Base-by-base conservation (phyloP, 2,888 invertebrate genomes). In the Drosophila testacea region DNA sequence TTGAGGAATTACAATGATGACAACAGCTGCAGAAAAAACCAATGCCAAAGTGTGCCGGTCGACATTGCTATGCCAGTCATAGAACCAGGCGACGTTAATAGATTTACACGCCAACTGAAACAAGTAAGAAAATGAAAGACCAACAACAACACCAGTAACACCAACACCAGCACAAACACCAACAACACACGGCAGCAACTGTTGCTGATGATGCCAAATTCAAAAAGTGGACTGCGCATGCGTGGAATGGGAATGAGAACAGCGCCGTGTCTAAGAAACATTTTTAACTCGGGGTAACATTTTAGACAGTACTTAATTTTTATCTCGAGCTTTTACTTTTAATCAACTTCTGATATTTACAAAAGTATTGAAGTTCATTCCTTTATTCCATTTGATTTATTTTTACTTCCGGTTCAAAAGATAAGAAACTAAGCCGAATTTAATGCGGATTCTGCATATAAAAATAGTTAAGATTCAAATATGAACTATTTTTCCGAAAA, bases 41-140 rank as follows among this genome's bases (percentile, higher is more conserved):
- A 46, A 57, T 38, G 22, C 34, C 61, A 62, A 81, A 79, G 79
- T 79, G 79, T 81, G 82, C 80, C 76, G 70, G 10, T 32, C 57
- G 73, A 80, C 77, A 84, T 83, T 82, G 75, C 73, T 73, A 88
- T 90, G 85, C 78, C 78, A 88, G 90, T 84, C 84, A 79, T 70
- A 83, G 80, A 90, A 83, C 68, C 69, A 67, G 81, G 72, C 81
- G 76, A 83, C 75, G 83, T 86, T 90, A 85, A 84, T 87, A 84
- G 85, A 88, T 88, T 90, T 89, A 82, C 86, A 86, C 91, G 86
- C 86, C 84, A 89, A 78, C 77, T 77, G 85, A 73, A 74, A 74
- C 74, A 79, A 73, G 73, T 62, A 42, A 73, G 62, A 63, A 3
- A 69, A 62, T 65, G 68, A 50, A 59, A 72, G 60, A 34, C n/a